Evolutionary conservation across 2,888 invertebrate genomes (phyloP), one percentile per base, ranked within the genome.

Genomic region (Mystacides longicornis): DNA sequence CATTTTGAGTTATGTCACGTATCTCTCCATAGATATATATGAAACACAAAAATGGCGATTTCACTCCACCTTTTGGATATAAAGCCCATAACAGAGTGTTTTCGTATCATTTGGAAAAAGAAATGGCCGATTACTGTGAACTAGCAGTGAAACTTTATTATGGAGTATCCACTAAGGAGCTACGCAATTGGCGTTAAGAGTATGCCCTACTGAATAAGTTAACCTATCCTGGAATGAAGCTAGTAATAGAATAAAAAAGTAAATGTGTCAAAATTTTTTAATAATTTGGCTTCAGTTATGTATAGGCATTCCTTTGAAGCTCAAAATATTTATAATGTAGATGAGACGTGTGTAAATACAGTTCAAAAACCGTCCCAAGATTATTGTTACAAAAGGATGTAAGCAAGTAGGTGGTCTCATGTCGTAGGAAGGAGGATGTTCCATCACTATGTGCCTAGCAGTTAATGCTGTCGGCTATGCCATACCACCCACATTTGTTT

Each of bases 111-210:
- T 43, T 43, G 43, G 31, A 31, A 31, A 31, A 31, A 31, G 31
- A 31, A 31, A 58, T n/a, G n/a, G 58, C 49, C 16, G 22, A 55
- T 46, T 60, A 60, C 42, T 59, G 53, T 19, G 23, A 48, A 59
- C 45, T n/a, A 23, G 22, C 49, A 37, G 54, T 16, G 16, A 53
- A 60, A 37, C 20, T 56, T 23, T 58, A 56, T 49, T 57, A 49
- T 49, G 59, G 58, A 18, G 31, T 60, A n/a, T 49, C 47, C 7
- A 59, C 60, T 20, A 56, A 58, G 33, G 60, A 60, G 47, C 21
- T 57, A n/a, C 42, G 54, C n/a, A 57, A 57, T 47, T 27, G 59
- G 20, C 55, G 54, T 1, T 60, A 43, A n/a, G 48, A 57, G 52
- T 57, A 52, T 54, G 55, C 60, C 3, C 23, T 3, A 4, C 27